Base-by-base conservation (phyloP, 2,113 vertebrate species). In the Spermophilus dauricus region DNA sequence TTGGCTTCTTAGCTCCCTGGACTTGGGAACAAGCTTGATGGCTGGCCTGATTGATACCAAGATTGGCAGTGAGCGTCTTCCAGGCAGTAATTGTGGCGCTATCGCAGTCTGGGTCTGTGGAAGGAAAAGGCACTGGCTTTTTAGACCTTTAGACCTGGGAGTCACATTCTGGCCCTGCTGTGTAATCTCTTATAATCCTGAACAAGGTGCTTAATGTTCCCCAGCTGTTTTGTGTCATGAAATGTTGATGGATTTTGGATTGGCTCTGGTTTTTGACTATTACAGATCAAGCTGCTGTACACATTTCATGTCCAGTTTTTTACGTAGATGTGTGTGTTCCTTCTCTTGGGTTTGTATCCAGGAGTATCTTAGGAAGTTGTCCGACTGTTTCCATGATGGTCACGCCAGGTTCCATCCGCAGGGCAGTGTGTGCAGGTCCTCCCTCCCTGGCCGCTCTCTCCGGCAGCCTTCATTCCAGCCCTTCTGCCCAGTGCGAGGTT, bases 221-320 rank as follows among this genome's bases (percentile, higher is more conserved):
- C 83, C 65, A 67, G 32, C 11, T 89, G 17, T 92, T 58, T 77
- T 94, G 45, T 37, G 2, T 87, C 81, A 93, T 78, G 65, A 82
- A 73, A 10, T 83, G 34, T 93, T 90, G 12, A 67, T 91, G 70
- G 58, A 24, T 22, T 70, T 85, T 53, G 80, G 20, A n/a, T 61
- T 56, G 56, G 58, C 85, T 75, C 14, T 18, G 20, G 10, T 58
- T 78, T 88, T 77, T 14, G 30, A 30, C 69, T 58, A 0, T 82
- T 65, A 82, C 2, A 70, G 14, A 78, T 73, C 9, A 42, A 82
- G 34, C 76, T 72, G 34, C 42, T 61, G 2, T 82, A 39, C 69
- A 39, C 26, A 63, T 81, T 76, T 91, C 65, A 76, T 32, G 32
- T 67, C 63, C 30, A 34, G 10, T 24, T 86, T 34, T 94, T 26